These are phyloP conservation scores for Drosophila kokeensis DNA, from an alignment of 2,888 invertebrate species.

Conservation along the genomic window DNA sequence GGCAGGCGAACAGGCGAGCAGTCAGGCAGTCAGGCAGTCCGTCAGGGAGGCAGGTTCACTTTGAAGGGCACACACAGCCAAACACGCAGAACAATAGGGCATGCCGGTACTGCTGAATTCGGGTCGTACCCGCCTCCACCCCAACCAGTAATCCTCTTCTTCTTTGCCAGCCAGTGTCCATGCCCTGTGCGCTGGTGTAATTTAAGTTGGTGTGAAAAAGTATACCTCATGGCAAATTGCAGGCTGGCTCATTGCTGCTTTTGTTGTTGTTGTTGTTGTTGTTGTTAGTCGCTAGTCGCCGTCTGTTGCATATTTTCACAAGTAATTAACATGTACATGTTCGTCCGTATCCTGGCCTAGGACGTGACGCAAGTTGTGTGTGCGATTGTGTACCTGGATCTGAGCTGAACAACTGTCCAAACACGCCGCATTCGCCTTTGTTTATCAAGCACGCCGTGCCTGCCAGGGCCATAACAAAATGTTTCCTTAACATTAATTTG, in stretches of 20 bases:
- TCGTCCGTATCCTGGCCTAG: constrained; percentile 47
- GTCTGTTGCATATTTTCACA: constrained; percentile 80
- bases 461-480: constrained; percentile 56
- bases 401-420: constrained; percentile 68
- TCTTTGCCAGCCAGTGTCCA: neutral
- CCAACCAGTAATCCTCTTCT: neutral
- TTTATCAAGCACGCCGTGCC: constrained; percentile 47
- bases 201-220: constrained; percentile 73
- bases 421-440: constrained; percentile 54
- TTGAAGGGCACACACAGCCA: constrained; percentile 55
- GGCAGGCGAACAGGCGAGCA: constrained; percentile 26
- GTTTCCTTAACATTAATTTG: constrained; percentile 74
- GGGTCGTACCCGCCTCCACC: constrained; percentile 9
- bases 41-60: constrained; percentile 47
- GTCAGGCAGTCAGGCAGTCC: neutral
- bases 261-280: constrained; percentile 19
- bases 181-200: constrained; percentile 42
- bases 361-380: constrained; percentile 30
- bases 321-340: constrained; percentile 77
- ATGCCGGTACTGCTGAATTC: constrained; percentile 29
- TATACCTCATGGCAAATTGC: constrained; percentile 69
- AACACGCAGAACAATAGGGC: constrained; percentile 38
- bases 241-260: constrained; percentile 36
- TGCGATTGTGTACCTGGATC: constrained; percentile 13
- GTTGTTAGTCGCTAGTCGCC: constrained; percentile 37